A percentile compares a stretch with the other conserved stretches of the same genome.
Conservation (phyloP, 2,113 vertebrate genomes). For the Carlito syrichta region DNA sequence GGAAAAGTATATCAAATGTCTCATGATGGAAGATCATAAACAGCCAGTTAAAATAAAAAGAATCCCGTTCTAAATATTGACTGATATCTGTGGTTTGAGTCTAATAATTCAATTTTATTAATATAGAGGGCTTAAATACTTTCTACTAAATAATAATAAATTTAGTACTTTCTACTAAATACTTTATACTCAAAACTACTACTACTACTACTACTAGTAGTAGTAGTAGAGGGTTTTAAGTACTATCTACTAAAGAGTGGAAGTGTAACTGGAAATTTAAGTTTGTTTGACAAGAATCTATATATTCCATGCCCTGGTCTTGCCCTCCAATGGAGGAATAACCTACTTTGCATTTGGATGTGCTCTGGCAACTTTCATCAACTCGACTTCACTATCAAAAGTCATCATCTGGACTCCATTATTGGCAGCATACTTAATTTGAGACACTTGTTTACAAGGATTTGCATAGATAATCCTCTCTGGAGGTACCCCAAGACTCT, state of each 20-base stretch:
- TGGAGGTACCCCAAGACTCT: constrained; percentile 92
- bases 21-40: not conserved
- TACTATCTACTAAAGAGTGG: not conserved
- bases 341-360: constrained; percentile 97
- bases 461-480: constrained; percentile 97
- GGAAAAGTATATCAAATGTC: not conserved
- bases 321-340: not conserved
- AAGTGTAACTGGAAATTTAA: not conserved
- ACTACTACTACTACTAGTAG: too few species aligned
- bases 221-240: too few species aligned
- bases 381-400: constrained; percentile 96
- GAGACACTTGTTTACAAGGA: constrained; percentile 98
- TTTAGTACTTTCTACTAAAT: too few species aligned
- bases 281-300: fast-evolving
- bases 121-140: too few species aligned
- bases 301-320: fast-evolving
- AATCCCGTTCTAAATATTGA: too few species aligned
- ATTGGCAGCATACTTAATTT: constrained; percentile 96
- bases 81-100: too few species aligned
- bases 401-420: constrained; percentile 98
- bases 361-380: constrained; percentile 95
- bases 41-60: not conserved
- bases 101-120: not conserved
- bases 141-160: too few species aligned
- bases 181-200: too few species aligned